Conservation (phyloP, 2,797 vertebrate genomes). For the Ceryle rudis region DNA sequence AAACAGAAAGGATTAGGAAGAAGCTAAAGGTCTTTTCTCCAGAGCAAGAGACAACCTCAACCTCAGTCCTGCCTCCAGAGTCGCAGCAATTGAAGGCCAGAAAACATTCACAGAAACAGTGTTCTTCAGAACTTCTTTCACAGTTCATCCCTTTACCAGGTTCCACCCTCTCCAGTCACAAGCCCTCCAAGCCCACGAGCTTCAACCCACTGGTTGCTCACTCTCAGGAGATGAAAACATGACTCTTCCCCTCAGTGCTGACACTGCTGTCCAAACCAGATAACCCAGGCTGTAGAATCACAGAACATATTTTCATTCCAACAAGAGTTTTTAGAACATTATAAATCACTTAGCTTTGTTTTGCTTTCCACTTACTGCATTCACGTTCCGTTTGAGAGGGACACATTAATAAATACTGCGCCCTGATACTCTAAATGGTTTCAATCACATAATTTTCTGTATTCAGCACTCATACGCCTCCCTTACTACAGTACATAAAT, state of each 20-base stretch:
- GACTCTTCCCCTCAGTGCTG: not conserved
- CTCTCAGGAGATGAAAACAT: not conserved
- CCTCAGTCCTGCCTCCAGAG: not conserved
- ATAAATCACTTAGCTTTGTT: constrained; percentile 3
- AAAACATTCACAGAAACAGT: not conserved
- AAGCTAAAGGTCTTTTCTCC: not conserved
- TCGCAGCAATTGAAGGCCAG: not conserved
- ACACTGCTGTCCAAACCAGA: not conserved
- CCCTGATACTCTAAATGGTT: constrained; percentile 19
- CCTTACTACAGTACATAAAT: constrained; percentile 65
- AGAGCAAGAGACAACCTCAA: not conserved
- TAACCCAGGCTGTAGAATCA: not conserved
- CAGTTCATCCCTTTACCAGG: not conserved
- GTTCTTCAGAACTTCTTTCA: not conserved
- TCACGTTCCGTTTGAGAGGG: not conserved
- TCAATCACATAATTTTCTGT: constrained; percentile 7
- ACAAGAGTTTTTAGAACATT: not conserved
- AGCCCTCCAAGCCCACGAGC: not conserved
- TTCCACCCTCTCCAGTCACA: not conserved
- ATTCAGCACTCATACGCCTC: constrained; percentile 54
- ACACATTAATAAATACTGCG: not conserved
- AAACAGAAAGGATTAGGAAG: not conserved
- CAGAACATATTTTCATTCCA: not conserved
- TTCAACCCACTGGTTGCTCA: not conserved
- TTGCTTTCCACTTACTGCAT: not conserved